A percentile compares a stretch with the other conserved stretches of the same genome.
Conservation (phyloP, 2,797 vertebrate species). For the Squalus acanthias region DNA sequence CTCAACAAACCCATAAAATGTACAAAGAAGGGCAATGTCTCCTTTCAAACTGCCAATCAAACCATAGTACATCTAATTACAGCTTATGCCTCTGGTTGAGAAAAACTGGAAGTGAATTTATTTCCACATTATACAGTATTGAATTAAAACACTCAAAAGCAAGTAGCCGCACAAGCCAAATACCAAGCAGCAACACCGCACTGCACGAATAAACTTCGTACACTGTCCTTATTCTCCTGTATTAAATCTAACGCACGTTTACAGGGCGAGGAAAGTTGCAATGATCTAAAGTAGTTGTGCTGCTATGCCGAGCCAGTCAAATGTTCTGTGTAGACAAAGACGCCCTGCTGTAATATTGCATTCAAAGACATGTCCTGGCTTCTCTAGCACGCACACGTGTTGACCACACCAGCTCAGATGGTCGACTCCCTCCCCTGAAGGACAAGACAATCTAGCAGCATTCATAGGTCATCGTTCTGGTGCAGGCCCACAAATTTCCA, state of each 20-base stretch:
- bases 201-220: no score
- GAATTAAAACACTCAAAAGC: not conserved
- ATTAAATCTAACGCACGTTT: no score
- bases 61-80: not conserved
- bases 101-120: not conserved
- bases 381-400: not conserved
- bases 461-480: not conserved
- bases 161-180: no score
- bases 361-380: not conserved
- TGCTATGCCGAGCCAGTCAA: not conserved
- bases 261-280: no score
- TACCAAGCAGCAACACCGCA: no score
- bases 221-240: no score
- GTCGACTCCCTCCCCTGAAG: not conserved
- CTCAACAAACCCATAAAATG: not conserved
- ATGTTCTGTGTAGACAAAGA: not conserved
- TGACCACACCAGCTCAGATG: not conserved
- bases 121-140: not conserved
- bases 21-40: not conserved
- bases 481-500: not conserved
- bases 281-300: no score
- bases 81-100: not conserved
- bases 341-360: not conserved
- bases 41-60: not conserved
- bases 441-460: not conserved